Evolutionary conservation across 2,797 vertebrate species (phyloP).

Genomic region (Anolis apletophallus): DNA sequence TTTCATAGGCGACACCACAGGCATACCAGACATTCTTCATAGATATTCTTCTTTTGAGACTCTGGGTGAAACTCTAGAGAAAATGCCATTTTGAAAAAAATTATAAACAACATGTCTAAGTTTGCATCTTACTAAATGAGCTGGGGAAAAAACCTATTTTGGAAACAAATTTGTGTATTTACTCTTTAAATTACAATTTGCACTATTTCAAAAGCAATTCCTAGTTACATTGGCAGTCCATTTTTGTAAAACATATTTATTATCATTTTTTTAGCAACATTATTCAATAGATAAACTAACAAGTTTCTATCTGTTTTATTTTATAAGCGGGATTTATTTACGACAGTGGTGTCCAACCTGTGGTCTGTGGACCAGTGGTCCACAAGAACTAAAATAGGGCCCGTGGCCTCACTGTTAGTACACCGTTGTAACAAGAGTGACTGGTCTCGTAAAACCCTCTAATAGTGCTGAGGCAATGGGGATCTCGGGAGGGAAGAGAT

Average conservation of each 20-base stretch:
- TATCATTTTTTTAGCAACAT: background rate
- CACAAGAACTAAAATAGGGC: no score
- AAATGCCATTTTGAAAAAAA: constrained; percentile 35
- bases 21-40: constrained; percentile 91
- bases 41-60: constrained; percentile 96
- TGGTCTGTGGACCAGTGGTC: no score
- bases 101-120: background rate
- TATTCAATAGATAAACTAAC: background rate
- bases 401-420: no score
- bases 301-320: background rate
- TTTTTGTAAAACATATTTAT: background rate
- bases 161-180: background rate
- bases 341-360: no score
- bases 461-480: no score
- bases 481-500: no score
- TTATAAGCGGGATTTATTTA: background rate
- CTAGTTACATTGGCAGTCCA: background rate
- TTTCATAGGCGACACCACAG: constrained; percentile 95
- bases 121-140: background rate
- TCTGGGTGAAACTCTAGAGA: constrained; percentile 96
- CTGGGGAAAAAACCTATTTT: background rate
- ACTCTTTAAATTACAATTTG: background rate
- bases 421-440: no score
- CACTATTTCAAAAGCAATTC: background rate
- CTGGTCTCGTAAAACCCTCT: no score